Percentiles rank a stretch among this genome's conserved stretches.
Conservation (phyloP, 2,888 invertebrate genomes). For the Phortica magna region DNA sequence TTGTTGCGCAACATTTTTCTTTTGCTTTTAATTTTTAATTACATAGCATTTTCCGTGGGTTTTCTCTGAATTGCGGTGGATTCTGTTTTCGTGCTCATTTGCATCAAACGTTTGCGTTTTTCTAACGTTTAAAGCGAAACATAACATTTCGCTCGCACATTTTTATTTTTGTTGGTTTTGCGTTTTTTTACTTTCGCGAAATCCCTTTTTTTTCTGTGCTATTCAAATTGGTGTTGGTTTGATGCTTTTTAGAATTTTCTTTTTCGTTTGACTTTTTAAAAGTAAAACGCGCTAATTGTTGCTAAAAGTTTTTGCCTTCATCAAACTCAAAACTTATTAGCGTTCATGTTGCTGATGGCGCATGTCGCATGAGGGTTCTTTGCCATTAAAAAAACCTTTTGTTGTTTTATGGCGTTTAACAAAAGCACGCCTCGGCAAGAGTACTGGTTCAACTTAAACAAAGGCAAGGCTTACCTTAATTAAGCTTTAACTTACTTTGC, state of each 20-base stretch:
- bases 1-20: slow-evolving; percentile 8
- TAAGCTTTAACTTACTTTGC: no score
- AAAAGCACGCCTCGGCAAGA: neutral
- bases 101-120: neutral
- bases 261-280: neutral
- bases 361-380: neutral
- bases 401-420: neutral
- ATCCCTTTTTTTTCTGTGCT: neutral
- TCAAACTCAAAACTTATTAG: slow-evolving; percentile 14
- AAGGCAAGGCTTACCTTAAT: neutral
- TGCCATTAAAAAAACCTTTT: neutral
- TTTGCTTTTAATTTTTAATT: slow-evolving; percentile 7
- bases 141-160: neutral
- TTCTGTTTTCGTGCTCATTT: neutral
- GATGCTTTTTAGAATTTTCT: neutral
- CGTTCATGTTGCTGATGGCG: neutral
- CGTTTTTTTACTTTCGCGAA: neutral
- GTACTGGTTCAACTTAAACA: neutral
- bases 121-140: neutral
- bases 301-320: neutral
- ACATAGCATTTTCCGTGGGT: neutral
- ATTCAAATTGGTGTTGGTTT: no score
- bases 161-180: neutral
- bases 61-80: neutral
- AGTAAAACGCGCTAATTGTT: slow-evolving; percentile 6